Evolutionary conservation across 2,113 vertebrate genomes (phyloP), one percentile per base, ranked within the genome.

Genomic region (Lynx canadensis): DNA sequence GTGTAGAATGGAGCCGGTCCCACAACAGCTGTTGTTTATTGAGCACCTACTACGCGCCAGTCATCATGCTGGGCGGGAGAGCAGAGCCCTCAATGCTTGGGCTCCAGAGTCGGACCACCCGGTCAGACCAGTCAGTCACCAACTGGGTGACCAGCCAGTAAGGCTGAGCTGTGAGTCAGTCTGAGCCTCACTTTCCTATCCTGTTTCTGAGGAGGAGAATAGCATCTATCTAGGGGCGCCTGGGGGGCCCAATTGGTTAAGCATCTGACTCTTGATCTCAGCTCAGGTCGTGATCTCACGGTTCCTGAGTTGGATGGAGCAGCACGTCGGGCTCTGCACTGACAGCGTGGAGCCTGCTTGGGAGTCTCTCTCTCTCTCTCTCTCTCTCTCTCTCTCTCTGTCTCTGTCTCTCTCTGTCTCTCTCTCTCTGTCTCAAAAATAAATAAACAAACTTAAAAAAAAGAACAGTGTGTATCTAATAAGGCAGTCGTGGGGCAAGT

Each of bases 71-170:
- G 50, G 89, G 63, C 60, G 3, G 50, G 7, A 29, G 23, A 45
- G 69, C 66, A 48, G 33, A 66, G n/a, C 0, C 0, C 21, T 7
- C 1, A 11, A 2, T 0, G 38, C 45, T 60, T 82, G 11, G 45
- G 50, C 71, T 29, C 93, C 29, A 33, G 15, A 10, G 18, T 55
- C 63, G 18, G 63, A 23, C 38, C 57, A 55, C 66, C 38, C 31
- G 12, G 21, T 5, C 29, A 38, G 82, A 52, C 66, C 0, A 0
- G 4, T n/a, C 29, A 1, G 0, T 0, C 33, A 38, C 66, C 6
- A 1, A 23, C 55, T 15, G 31, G 11, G 33, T 21, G n/a, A 13
- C 88, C 52, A 45, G 45, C 45, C 45, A 45, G 45, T 45, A 45
- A 45, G 45, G 45, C 45, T 19, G 48, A 25, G 76, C 19, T 23